Conservation (phyloP, 2,113 vertebrate species). For the Paramisgurnus dabryanus region DNA sequence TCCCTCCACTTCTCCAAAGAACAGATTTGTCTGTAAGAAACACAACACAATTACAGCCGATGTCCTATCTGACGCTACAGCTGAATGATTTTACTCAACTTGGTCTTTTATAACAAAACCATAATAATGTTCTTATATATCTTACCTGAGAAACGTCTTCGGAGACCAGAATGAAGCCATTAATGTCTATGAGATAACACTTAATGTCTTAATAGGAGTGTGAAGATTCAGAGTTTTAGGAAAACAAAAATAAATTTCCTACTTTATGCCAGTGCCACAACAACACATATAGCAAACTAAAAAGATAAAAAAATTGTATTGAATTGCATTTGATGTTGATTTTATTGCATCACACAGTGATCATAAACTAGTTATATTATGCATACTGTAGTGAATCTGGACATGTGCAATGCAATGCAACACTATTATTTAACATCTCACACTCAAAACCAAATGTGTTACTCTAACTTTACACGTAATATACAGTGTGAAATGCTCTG, state of each 20-base stretch:
- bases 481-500: no score
- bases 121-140: neutral
- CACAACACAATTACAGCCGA: neutral
- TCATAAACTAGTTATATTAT: no score
- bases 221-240: neutral
- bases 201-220: conserved; percentile 81
- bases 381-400: no score
- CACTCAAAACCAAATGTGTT: neutral
- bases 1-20: conserved; percentile 95
- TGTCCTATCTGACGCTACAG: no score
- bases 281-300: no score
- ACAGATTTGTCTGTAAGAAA: conserved; percentile 86
- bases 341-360: no score
- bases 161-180: conserved; percentile 97
- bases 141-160: conserved; percentile 89
- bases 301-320: no score
- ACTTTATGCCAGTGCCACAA: neutral
- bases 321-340: no score
- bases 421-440: no score
- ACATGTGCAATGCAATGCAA: no score
- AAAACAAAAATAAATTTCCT: neutral
- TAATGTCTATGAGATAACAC: conserved; percentile 98
- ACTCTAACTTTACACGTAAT: neutral
- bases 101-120: neutral
- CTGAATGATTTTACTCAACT: neutral